These are phyloP conservation scores for Kryptolebias marmoratus DNA, from an alignment of 2,113 vertebrate species.

Conservation along the genomic window DNA sequence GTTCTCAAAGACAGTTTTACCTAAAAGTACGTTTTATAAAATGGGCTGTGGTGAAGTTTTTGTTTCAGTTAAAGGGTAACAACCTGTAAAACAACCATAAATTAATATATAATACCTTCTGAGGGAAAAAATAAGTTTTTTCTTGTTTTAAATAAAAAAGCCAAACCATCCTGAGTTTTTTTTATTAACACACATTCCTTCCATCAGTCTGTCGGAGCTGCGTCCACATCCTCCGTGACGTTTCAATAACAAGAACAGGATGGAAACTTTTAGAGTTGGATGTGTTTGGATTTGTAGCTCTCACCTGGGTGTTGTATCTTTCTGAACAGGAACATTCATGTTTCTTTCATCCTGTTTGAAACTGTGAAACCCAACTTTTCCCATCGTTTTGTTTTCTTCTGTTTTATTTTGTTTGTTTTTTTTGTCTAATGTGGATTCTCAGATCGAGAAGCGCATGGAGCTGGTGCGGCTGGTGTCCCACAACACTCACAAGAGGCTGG, in stretches of 20 bases:
- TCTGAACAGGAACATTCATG: constrained; percentile 9
- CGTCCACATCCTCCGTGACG: constrained; percentile 1
- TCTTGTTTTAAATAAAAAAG: neutral
- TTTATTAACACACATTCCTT: no score
- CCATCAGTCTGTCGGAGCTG: no score
- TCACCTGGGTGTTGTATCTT: constrained; percentile 18
- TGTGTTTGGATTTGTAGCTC: constrained; percentile 45
- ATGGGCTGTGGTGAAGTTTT: no score
- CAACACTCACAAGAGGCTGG: constrained; percentile 88
- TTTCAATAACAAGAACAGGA: constrained; percentile 21
- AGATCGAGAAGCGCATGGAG: constrained; percentile 91
- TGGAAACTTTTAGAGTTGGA: constrained; percentile 9
- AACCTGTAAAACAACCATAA: neutral
- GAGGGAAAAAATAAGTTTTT: no score
- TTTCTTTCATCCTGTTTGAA: constrained; percentile 4
- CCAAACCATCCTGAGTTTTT: neutral
- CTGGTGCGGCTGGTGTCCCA: constrained; percentile 88
- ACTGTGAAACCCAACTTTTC: neutral
- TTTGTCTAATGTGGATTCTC: neutral
- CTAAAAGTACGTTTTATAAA: no score
- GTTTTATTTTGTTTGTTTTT: neutral
- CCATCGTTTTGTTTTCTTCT: rapidly evolving
- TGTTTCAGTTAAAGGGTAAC: neutral
- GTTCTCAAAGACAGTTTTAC: no score
- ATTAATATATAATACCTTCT: neutral